phyloP scores from a whole-genome alignment of 1,140 invertebrate species.

The Amphibalanus amphitrite region DNA sequence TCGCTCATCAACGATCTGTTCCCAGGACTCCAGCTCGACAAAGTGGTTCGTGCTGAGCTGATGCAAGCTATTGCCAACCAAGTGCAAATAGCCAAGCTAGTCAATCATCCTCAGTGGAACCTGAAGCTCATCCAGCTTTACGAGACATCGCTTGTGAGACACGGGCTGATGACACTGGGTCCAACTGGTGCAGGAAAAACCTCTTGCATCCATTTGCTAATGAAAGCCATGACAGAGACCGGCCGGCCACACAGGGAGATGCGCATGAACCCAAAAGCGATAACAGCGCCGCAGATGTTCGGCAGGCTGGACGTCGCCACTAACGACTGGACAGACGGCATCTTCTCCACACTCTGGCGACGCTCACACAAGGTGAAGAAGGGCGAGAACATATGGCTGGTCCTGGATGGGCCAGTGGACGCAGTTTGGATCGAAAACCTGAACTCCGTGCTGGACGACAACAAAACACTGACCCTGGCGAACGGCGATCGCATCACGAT shows the following conservation, averaged over 20 bases:
- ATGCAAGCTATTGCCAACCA: constrained; percentile 61
- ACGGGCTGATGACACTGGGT: constrained; percentile 93
- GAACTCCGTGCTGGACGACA: constrained; percentile 89
- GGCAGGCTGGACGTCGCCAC: constrained; percentile 86
- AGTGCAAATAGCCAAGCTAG: constrained; percentile 50
- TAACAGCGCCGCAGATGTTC: constrained; percentile 95
- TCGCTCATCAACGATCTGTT: constrained; percentile 89
- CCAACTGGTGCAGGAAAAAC: constrained; percentile 86
- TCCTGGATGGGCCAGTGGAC: constrained; percentile 87
- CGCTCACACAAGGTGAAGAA: constrained; percentile 70
- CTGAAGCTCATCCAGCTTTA: constrained; percentile 89
- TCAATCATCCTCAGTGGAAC: constrained; percentile 84
- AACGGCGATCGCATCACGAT: constrained; percentile 86
- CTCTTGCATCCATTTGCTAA: constrained; percentile 81
- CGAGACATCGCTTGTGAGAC: constrained; percentile 84
- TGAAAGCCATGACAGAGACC: constrained; percentile 49
- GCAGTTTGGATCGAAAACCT: constrained; percentile 96
- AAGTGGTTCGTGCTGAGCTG: constrained; percentile 71
- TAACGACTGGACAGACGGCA: constrained; percentile 96
- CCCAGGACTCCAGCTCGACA: constrained; percentile 79
- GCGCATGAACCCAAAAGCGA: constrained; percentile 96
- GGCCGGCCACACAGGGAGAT: constrained; percentile 47
- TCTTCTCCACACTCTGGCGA: constrained; percentile 92
- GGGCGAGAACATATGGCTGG: constrained; percentile 73
- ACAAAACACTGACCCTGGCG: constrained; percentile 53